phyloP scores from a whole-genome alignment of 2,113 vertebrate genomes.

The Orientallactaga bullata region DNA sequence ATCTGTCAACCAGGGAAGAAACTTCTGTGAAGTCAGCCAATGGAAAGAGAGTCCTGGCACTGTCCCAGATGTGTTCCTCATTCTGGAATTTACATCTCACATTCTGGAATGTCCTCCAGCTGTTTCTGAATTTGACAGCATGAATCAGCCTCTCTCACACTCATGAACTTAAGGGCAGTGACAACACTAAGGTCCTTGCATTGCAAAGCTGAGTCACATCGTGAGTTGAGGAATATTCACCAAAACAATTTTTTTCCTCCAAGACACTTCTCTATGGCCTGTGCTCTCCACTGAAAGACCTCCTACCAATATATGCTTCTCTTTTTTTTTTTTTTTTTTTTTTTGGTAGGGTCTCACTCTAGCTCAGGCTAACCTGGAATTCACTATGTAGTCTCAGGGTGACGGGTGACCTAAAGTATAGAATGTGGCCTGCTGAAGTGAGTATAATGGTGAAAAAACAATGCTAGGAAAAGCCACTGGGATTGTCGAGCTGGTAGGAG shows the following conservation, averaged over 20 bases:
- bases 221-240: not conserved
- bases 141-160: not conserved
- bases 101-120: not conserved
- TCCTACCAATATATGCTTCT: not conserved
- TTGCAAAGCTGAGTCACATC: not conserved
- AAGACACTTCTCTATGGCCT: not conserved
- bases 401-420: too few relatives aligned
- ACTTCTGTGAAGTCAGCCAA: too few relatives aligned
- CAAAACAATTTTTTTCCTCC: not conserved
- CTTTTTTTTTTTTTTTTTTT: not conserved
- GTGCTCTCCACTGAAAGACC: not conserved
- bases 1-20: not conserved
- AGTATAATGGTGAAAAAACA: not conserved
- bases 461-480: not conserved
- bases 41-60: not conserved
- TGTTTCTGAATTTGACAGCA: not conserved
- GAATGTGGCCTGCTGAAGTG: accelerated
- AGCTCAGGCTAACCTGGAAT: too few relatives aligned
- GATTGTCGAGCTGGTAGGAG: not conserved
- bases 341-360: too few relatives aligned
- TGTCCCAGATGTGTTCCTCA: not conserved
- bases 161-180: not conserved
- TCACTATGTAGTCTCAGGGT: too few relatives aligned
- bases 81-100: not conserved
- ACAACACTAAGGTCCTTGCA: not conserved